Evolutionary conservation across 1,140 invertebrate species (phyloP), one percentile per base, ranked within the genome.

Genomic region (Hypothenemus hampei): DNA sequence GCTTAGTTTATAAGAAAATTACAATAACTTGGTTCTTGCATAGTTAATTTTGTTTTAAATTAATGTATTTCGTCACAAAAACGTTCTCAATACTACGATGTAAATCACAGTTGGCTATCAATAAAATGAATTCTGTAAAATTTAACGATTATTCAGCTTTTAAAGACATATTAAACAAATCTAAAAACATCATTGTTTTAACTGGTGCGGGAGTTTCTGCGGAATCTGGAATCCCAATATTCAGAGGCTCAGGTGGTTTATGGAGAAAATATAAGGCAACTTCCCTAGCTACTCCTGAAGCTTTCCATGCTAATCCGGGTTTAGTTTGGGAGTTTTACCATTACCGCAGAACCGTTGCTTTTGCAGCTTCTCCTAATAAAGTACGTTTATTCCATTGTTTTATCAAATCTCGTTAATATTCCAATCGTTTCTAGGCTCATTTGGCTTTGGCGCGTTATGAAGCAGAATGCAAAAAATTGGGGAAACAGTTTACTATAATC

Each of bases 201-300:
- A 87, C 85, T 43, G 88, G 88, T 4, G 87, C 87, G 41, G 87
- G 87, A 45, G 75, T 89, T 31, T 88, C 86, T 43, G 86, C 86
- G 3, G 88, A 91, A 72, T 87, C 85, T 61, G 89, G 89, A 15
- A 81, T 91, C 26, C 87, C 87, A 35, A 89, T 87, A 21, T 91
- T 91, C 69, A 71, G 88, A 51, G 88, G 87, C 37, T 74, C 80
- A 35, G 86, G 85, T 13, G 88, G 88, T 18, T 81, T 81, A 37
- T 91, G 89, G 89, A 77, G 87, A 59, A 86, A 77, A 15, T 60
- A 77, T 56, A 68, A 72, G 29, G 69, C 77, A 1, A 65, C 71
- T 3, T 63, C 74, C 40, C 64, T 81, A 50, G 77, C 78, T 4
- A 76, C 75, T 7, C 76, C 75, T 45, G 67, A 66, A 52, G 77